Base-by-base conservation (phyloP, 2,113 vertebrate species). In the Ptilonorhynchus violaceus region DNA sequence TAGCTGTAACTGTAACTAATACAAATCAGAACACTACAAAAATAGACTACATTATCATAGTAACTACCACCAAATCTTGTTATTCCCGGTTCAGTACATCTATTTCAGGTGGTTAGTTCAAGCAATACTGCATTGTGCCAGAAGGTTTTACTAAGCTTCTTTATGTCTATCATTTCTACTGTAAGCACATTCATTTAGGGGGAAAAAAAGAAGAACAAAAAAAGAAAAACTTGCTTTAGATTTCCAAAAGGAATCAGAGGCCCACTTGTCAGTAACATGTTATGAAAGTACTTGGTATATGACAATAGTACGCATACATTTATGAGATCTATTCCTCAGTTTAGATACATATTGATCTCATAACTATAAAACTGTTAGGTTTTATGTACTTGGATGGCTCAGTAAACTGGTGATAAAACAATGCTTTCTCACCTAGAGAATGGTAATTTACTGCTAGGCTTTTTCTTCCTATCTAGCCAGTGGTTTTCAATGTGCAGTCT, bases 391-490 rank as follows among this genome's bases (percentile, higher is more conserved):
- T 74, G 66, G 52, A 64, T 53, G 44, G 41, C 77, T 87, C 25
- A 72, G 23, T 42, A 75, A 81, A 77, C 80, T 64, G 56, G 35
- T 49, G 56, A 87, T 60, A 76, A 84, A 86, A 72, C 41, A 91
- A 84, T 30, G 28, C 37, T 53, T 91, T 93, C 87, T 85, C 92
- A 96, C 53, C 84, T 76, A 96, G 8, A 69, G 62, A 89, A 89
- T 21, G 33, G n/a, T 17, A 94, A 94, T 88, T 93, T 92, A 75
- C 41, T 85, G 89, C 31, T 87, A 94, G 31, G 19, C 30, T 72
- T 78, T 92, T 89, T 85, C 77, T 44, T 96, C 66, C 87, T 94
- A 89, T 78, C 83, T 93, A 97, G 81, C 9, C 89, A 93, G 87
- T 93, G 95, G 66, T 79, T 97, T 92, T 93, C 85, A 83, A 56